Conservation (phyloP, 2,113 vertebrate genomes). For the Phylloscopus trochilus region DNA sequence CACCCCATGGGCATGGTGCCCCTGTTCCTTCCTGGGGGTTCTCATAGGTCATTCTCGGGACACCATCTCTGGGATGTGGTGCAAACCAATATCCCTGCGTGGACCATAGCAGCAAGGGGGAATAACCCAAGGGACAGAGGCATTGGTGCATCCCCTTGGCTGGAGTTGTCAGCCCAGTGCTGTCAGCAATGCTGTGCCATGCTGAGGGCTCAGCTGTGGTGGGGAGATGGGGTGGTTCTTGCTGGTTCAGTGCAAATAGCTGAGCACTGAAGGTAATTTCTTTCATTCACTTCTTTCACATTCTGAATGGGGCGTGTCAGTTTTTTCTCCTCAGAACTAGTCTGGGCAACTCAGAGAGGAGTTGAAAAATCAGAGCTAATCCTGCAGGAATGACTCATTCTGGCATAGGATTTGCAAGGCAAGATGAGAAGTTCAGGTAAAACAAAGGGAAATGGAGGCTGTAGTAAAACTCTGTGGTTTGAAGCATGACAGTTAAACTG, state of each 20-base stretch:
- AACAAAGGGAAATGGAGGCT: conserved; percentile 21
- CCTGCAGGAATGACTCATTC: conserved; percentile 56
- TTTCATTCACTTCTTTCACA: conserved; percentile 1
- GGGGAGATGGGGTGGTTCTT: neutral
- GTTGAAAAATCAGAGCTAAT: conserved; percentile 52
- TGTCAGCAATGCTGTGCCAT: rapidly evolving
- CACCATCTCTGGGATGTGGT: rapidly evolving
- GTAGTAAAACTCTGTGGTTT: conserved; percentile 25
- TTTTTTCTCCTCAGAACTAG: conserved; percentile 59
- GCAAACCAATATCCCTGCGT: neutral
- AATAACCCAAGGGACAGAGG: too few species aligned
- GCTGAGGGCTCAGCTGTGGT: neutral
- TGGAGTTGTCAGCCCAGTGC: neutral
- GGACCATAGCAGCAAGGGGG: rapidly evolving
- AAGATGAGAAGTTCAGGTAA: conserved; percentile 53
- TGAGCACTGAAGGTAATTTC: conserved; percentile 5
- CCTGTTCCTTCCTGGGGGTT: neutral
- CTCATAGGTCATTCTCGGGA: rapidly evolving
- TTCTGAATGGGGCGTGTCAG: conserved; percentile 28
- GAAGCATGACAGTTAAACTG: neutral
- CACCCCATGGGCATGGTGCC: rapidly evolving
- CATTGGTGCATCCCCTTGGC: neutral
- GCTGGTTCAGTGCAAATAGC: neutral
- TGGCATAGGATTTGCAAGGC: conserved; percentile 41
- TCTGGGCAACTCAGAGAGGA: conserved; percentile 38